These are phyloP conservation scores for Speoplatyrhinus poulsoni DNA, from an alignment of 2,113 vertebrate species.

Conservation along the genomic window DNA sequence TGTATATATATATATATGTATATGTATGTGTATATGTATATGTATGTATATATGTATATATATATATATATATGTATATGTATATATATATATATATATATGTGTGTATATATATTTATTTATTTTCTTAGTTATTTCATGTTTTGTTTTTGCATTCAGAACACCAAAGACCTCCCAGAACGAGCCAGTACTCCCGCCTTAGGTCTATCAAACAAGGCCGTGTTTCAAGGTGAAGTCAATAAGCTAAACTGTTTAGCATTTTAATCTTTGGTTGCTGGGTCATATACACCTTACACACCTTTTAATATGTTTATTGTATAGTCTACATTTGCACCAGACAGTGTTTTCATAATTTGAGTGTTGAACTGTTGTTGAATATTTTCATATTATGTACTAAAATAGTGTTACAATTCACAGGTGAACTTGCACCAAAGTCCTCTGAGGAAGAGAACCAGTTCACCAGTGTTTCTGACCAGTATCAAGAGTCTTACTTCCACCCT, in stretches of 20 bases:
- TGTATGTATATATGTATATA: no score
- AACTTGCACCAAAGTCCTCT: slow-evolving; percentile 63
- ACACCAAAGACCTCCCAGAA: slow-evolving; percentile 83
- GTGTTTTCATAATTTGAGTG: no score
- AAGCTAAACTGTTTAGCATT: slow-evolving; percentile 3
- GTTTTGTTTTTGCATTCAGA: slow-evolving; percentile 59
- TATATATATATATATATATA: not conserved
- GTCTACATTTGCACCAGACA: no score
- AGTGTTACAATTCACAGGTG: slow-evolving; percentile 69
- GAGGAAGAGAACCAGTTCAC: slow-evolving; percentile 75
- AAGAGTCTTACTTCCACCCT: slow-evolving; percentile 87
- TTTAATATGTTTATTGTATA: no score
- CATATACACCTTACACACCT: no score
- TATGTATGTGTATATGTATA: no score
- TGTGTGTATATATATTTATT: not conserved
- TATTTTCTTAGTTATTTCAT: not conserved
- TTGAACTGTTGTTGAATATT: no score
- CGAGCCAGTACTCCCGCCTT: slow-evolving; percentile 95
- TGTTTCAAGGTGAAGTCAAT: slow-evolving; percentile 87
- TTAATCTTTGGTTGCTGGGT: no score
- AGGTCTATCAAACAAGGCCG: slow-evolving; percentile 97
- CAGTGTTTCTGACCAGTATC: slow-evolving; percentile 83
- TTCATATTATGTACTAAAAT: not conserved
- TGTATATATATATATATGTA: no score
- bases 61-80: no score